phyloP scores from a whole-genome alignment of 2,888 invertebrate genomes.

The Desoria tigrina region DNA sequence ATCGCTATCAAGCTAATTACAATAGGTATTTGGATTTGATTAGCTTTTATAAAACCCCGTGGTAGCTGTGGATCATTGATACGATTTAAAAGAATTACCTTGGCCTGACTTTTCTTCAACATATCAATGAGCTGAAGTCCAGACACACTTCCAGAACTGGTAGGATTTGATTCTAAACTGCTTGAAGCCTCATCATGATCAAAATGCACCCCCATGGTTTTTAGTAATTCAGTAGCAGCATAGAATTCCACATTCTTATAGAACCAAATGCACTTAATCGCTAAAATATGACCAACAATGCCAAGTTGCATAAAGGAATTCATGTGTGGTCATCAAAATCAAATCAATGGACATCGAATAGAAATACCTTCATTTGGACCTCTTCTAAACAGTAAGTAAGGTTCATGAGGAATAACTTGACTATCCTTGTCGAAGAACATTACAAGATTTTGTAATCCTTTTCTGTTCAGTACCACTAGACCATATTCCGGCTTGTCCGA shows the following conservation, averaged over 20 bases:
- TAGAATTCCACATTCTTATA: slow-evolving; percentile 12
- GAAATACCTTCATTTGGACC: slow-evolving; percentile 15
- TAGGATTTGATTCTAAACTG: background rate
- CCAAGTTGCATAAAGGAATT: background rate
- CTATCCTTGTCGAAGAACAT: slow-evolving; percentile 15
- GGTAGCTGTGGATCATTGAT: background rate
- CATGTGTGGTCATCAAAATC: background rate
- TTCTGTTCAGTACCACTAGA: slow-evolving; percentile 11
- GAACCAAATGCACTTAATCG: slow-evolving; percentile 17
- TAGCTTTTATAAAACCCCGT: background rate
- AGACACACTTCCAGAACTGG: background rate
- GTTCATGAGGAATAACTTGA: slow-evolving; percentile 19
- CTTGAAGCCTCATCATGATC: slow-evolving; percentile 1
- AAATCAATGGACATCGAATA: background rate
- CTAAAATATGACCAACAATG: slow-evolving; percentile 5
- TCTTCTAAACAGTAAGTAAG: slow-evolving; percentile 10
- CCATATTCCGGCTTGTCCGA: slow-evolving; percentile 4
- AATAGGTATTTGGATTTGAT: background rate
- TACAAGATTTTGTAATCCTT: slow-evolving; percentile 7
- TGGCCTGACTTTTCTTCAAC: slow-evolving; percentile 11
- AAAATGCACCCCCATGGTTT: slow-evolving; percentile 7
- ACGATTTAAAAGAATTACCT: background rate
- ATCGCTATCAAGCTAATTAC: background rate
- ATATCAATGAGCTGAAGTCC: slow-evolving; percentile 1
- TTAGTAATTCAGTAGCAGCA: background rate